Evolutionary conservation across 2,797 vertebrate species (phyloP).

Genomic region (Amazona ochrocephala): DNA sequence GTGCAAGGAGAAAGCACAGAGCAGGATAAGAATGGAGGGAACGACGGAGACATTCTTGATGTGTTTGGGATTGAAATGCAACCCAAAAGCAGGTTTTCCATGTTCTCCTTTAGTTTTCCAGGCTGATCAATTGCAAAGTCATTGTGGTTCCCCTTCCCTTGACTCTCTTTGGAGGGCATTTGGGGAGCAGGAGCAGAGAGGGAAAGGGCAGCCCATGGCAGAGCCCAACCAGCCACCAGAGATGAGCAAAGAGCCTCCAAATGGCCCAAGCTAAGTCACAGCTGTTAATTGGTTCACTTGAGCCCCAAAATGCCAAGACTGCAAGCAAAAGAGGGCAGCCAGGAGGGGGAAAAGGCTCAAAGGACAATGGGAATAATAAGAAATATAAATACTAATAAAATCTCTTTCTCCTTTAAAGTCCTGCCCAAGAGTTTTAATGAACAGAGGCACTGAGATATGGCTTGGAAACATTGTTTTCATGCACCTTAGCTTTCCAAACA

Average conservation of each 20-base stretch:
- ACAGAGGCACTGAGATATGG: neutral
- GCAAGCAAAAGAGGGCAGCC: neutral
- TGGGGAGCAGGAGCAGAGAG: neutral
- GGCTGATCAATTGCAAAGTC: rapidly evolving
- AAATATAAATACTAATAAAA: neutral
- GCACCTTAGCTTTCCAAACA: conserved; percentile 18
- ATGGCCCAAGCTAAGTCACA: rapidly evolving
- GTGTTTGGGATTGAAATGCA: neutral
- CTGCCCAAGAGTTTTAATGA: conserved; percentile 24
- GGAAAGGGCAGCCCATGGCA: neutral
- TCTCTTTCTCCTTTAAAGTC: neutral
- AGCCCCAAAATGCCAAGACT: neutral
- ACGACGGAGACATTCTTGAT: neutral
- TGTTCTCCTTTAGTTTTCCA: neutral
- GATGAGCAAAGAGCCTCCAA: neutral
- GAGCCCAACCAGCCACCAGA: neutral
- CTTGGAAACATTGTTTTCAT: conserved; percentile 25
- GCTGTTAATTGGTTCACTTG: neutral
- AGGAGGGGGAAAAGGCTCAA: neutral
- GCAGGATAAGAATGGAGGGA: neutral
- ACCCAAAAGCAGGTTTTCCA: rapidly evolving
- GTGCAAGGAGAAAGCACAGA: neutral
- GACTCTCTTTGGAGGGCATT: neutral
- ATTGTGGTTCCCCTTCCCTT: neutral
- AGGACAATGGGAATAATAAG: rapidly evolving